These are phyloP conservation scores for Metalampra italica DNA, from an alignment of 2,888 invertebrate species.

Conservation along the genomic window DNA sequence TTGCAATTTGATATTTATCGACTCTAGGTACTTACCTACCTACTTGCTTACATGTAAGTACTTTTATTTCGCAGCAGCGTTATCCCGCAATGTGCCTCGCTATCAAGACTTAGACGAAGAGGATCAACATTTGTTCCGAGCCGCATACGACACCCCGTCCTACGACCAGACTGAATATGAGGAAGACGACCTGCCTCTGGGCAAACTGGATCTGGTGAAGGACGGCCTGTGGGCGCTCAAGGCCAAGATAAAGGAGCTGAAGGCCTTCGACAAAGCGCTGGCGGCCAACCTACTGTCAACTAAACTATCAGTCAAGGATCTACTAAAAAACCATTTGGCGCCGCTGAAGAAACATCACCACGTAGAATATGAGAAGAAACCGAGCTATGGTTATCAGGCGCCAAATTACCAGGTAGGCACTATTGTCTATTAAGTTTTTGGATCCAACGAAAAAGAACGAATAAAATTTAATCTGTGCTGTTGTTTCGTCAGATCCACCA, in stretches of 20 bases:
- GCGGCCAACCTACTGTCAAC: conserved; percentile 57
- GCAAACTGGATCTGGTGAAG: conserved; percentile 61
- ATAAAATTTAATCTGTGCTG: no score
- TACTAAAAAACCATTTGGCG: conserved; percentile 38
- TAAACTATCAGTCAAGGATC: conserved; percentile 58
- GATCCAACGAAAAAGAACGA: no score
- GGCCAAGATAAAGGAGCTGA: conserved; percentile 59
- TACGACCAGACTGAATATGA: conserved; percentile 34
- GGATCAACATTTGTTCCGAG: conserved; percentile 56
- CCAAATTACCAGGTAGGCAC: conserved; percentile 6
- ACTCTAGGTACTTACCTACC: no score
- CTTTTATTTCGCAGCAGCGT: not conserved
- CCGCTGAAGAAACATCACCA: conserved; percentile 46
- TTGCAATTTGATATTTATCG: no score
- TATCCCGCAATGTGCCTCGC: conserved; percentile 38
- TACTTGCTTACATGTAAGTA: no score
- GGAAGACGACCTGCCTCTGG: conserved; percentile 37
- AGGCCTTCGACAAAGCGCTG: conserved; percentile 61
- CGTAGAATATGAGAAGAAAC: conserved; percentile 42
- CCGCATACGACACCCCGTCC: conserved; percentile 58
- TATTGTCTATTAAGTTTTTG: not conserved
- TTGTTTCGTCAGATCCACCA: no score
- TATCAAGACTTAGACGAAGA: conserved; percentile 58
- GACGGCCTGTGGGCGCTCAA: conserved; percentile 64
- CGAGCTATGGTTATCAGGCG: conserved; percentile 47